These are phyloP conservation scores for Novumbra hubbsi DNA, from an alignment of 2,797 vertebrate species.

Conservation along the genomic window DNA sequence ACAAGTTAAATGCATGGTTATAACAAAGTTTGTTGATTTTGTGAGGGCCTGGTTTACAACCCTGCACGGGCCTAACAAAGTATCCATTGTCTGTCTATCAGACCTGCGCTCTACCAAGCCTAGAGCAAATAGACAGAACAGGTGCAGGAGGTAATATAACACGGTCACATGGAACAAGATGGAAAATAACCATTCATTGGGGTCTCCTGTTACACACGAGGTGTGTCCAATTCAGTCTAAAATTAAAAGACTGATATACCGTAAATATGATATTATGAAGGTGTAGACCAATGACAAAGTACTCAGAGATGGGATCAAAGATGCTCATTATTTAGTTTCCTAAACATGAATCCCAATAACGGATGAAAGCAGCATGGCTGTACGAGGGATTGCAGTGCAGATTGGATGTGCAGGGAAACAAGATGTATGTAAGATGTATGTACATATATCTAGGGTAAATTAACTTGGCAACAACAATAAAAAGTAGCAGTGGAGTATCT, in stretches of 20 bases:
- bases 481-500: no score
- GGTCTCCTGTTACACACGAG: background rate
- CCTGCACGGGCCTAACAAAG: background rate
- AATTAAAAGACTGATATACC: background rate
- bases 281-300: no score
- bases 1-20: background rate
- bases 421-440: no score
- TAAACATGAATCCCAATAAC: no score
- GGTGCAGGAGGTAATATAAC: conserved; percentile 27
- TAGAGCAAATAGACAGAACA: conserved; percentile 43
- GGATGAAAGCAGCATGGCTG: no score
- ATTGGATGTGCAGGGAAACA: no score
- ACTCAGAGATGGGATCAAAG: no score
- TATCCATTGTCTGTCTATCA: conserved; percentile 33
- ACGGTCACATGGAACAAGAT: conserved; percentile 20
- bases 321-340: no score
- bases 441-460: no score
- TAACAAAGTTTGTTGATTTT: background rate
- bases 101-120: conserved; percentile 24
- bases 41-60: background rate
- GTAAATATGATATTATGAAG: no score
- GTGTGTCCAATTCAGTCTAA: background rate
- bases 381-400: no score
- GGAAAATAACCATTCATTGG: background rate
- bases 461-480: no score